These are phyloP conservation scores for Cryptus armator DNA, from an alignment of 2,888 invertebrate genomes.

Conservation along the genomic window DNA sequence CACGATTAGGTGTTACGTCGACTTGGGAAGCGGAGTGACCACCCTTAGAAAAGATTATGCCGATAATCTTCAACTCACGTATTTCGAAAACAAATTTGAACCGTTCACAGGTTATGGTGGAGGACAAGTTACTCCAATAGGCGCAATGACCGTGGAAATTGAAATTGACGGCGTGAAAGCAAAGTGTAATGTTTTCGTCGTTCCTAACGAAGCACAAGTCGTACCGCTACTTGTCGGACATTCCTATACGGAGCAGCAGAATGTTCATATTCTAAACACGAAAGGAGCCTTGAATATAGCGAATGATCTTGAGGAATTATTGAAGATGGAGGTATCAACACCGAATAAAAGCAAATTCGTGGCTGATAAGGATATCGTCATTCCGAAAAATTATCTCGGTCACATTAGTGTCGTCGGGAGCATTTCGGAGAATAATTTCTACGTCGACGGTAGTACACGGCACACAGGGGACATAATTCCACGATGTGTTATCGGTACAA, in stretches of 20 bases:
- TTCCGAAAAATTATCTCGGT: conserved; percentile 63
- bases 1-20: conserved; percentile 31
- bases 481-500: conserved; percentile 62
- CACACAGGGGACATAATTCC: conserved; percentile 59
- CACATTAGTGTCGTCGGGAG: conserved; percentile 53
- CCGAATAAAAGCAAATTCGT: too few species aligned
- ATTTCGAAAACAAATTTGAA: conserved; percentile 23
- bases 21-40: conserved; percentile 37
- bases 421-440: conserved; percentile 47
- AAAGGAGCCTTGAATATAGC: conserved; percentile 51
- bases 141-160: conserved; percentile 27
- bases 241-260: conserved; percentile 67
- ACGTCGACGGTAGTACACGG: conserved; percentile 62
- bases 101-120: conserved; percentile 44
- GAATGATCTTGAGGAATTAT: conserved; percentile 59
- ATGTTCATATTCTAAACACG: conserved; percentile 62
- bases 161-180: background rate
- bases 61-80: conserved; percentile 16
- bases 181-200: conserved; percentile 6
- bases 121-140: conserved; percentile 52
- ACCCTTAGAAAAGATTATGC: conserved; percentile 22
- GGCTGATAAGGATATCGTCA: too few species aligned
- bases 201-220: conserved; percentile 27
- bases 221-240: conserved; percentile 36
- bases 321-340: too few species aligned